Percentiles rank a stretch among this genome's conserved stretches.
Conservation (phyloP, 64 coral and sea anemone species). For the Stylophora pistillata region DNA sequence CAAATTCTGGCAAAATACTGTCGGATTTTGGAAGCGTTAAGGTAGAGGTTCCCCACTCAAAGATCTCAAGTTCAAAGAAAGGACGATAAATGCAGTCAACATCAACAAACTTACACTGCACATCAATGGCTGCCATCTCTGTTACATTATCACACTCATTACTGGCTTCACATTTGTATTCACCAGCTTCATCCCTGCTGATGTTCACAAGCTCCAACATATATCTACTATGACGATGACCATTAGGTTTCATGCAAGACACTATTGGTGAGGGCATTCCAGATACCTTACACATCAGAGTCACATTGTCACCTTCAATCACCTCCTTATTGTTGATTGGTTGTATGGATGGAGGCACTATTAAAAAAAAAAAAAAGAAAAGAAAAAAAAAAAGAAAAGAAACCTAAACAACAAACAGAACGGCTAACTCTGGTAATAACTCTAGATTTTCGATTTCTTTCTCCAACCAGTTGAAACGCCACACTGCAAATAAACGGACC, state of each 20-base stretch:
- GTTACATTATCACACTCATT: neutral
- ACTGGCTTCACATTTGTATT: neutral
- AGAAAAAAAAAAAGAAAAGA: too few species aligned
- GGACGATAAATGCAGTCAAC: too few species aligned
- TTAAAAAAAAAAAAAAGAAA: neutral
- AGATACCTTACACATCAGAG: neutral
- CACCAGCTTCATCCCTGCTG: neutral
- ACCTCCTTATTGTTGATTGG: neutral
- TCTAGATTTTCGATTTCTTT: conserved; percentile 5
- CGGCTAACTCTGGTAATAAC: too few species aligned
- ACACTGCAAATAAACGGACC: neutral
- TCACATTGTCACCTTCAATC: neutral
- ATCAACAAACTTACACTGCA: conserved; percentile 1
- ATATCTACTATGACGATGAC: neutral
- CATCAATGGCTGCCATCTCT: neutral
- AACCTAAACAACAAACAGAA: too few species aligned
- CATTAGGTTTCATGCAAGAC: neutral
- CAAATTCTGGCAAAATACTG: too few species aligned
- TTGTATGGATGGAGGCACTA: conserved; percentile 9
- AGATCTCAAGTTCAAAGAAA: too few species aligned
- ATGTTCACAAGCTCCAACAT: neutral
- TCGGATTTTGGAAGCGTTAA: too few species aligned
- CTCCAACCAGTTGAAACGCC: neutral
- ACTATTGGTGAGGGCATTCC: neutral
- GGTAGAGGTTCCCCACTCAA: too few species aligned